A percentile compares a stretch with the other conserved stretches of the same genome.
Conservation (phyloP, 2,113 vertebrate species). For the Lipophrys pholis region DNA sequence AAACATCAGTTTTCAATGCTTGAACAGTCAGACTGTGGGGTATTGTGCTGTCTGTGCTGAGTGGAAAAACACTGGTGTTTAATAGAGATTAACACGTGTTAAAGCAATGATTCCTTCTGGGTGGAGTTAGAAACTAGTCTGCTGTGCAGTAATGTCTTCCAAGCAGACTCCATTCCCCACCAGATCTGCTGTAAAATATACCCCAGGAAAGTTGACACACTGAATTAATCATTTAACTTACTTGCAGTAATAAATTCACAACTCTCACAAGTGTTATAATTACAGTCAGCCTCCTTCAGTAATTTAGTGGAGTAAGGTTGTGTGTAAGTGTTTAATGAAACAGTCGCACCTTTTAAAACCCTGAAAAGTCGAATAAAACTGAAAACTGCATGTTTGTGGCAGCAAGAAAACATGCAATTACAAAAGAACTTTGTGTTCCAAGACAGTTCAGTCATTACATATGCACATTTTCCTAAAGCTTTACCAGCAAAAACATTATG, state of each 20-base stretch:
- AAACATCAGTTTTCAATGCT: too few species aligned
- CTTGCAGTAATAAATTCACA: background rate
- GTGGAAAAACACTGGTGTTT: too few species aligned
- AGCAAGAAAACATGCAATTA: background rate
- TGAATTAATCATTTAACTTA: background rate
- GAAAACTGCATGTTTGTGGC: background rate
- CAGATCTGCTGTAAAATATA: background rate
- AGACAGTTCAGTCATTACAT: background rate
- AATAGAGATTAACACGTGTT: background rate
- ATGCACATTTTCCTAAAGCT: background rate
- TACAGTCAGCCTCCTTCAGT: background rate
- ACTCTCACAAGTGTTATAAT: background rate
- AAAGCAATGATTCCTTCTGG: background rate
- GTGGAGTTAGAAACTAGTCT: constrained; percentile 11
- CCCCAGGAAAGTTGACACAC: constrained; percentile 3
- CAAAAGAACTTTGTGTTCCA: background rate
- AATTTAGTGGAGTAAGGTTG: background rate
- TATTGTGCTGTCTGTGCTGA: too few species aligned
- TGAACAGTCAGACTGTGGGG: too few species aligned
- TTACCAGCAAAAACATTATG: background rate
- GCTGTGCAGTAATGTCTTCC: background rate
- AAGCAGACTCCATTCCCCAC: constrained; percentile 5
- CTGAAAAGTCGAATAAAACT: background rate
- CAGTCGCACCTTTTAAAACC: constrained; percentile 4
- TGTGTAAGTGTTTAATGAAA: background rate